Base-by-base conservation (phyloP, 2,113 vertebrate species). In the Pelvicachromis taeniatus region DNA sequence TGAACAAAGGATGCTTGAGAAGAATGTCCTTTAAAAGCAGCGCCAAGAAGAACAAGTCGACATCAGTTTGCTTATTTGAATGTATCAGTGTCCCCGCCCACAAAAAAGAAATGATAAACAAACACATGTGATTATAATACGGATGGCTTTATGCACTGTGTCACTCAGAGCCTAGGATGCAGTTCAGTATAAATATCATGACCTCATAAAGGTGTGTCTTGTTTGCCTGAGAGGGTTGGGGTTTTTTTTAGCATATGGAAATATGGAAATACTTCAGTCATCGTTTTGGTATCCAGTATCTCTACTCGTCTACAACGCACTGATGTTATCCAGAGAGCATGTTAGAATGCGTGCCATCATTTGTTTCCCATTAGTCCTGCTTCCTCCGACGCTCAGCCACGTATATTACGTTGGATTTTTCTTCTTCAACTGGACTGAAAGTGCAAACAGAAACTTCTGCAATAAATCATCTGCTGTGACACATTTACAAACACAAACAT, bases 21-120 rank as follows among this genome's bases (percentile, higher is more conserved):
- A 68, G 29, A 81, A 19, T 77, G 53, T 81, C 14, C 77, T 80
- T 82, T 58, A 26, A 80, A 82, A 84, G 13, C 23, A 11, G 23
- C 58, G 16, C 12, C 45, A 73, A 80, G 68, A n/a, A 53, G 29
- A 77, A 35, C 45, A 53, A 61, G 81, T 29, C 48, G 84, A 77
- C 26, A 87, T 53, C 81, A 40, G 38, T 77, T 53, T 75, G 58
- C 19, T 77, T 68, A n/a, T 78, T n/a, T 4, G 29, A 19, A 17
- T 77, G 53, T 53, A 56, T 73, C 77, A 59, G 12, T 14, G 54
- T 77, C 54, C 10, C 50, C 31, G 19, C 26, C 26, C 26, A 73
- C 7, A 29, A 58, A n/a, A 48, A 42, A 50, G 4, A 50, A 19
- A 80, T 48, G 35, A 85, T 65, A 55, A 88, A 78, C 59, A 87